phyloP scores from a whole-genome alignment of 2,113 vertebrate genomes.

The Scomber japonicus region DNA sequence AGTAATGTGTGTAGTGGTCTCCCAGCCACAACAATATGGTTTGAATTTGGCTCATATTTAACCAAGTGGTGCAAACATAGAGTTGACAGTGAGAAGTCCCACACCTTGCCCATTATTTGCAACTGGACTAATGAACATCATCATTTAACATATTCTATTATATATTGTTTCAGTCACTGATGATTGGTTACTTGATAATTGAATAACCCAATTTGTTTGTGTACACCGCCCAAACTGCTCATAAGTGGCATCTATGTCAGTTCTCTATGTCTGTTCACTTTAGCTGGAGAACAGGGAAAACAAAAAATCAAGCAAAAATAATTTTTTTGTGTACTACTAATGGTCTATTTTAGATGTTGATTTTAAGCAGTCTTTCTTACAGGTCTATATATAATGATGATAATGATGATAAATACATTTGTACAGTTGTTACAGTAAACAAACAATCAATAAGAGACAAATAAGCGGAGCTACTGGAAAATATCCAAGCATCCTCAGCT shows the following conservation, averaged over 20 bases:
- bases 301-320: not conserved
- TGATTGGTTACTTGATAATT: slow-evolving; percentile 2
- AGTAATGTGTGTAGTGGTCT: slow-evolving; percentile 11
- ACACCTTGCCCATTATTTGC: slow-evolving; percentile 18
- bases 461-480: not conserved
- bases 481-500: not conserved
- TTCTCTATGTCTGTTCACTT: not conserved
- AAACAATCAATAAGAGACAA: slow-evolving; percentile 11
- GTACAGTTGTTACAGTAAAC: not conserved
- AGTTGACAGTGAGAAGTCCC: not conserved
- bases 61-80: not conserved
- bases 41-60: slow-evolving; percentile 46
- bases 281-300: not conserved
- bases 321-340: no score
- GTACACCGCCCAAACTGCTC: not conserved
- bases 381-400: not conserved
- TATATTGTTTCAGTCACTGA: not conserved
- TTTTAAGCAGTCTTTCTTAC: not conserved
- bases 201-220: slow-evolving; percentile 34
- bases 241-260: not conserved
- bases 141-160: not conserved
- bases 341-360: no score
- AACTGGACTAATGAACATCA: not conserved
- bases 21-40: slow-evolving; percentile 25
- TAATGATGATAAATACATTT: no score